A percentile compares a stretch with the other conserved stretches of the same genome.
These are phyloP conservation scores for Xenus cinereus DNA, from an alignment of 2,113 vertebrate genomes.

Conservation along the genomic window DNA sequence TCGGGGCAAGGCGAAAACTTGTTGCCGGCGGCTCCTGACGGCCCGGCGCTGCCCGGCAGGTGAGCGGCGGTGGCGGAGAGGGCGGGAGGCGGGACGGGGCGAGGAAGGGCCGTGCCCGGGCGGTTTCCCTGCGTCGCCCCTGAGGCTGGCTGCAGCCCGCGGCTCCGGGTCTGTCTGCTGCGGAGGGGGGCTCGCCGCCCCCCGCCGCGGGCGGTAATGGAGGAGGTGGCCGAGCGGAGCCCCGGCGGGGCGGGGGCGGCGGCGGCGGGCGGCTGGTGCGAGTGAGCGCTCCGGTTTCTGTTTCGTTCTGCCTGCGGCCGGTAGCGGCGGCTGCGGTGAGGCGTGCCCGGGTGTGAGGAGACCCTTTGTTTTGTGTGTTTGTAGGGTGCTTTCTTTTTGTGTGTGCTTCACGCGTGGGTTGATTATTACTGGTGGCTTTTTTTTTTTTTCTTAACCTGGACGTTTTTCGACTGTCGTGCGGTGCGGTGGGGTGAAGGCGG, in stretches of 20 bases:
- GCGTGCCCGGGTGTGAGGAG: background rate
- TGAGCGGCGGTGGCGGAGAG: background rate
- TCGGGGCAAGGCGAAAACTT: background rate
- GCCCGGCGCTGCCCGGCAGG: background rate
- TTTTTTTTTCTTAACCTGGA: too few relatives aligned
- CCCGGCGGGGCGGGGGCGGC: background rate
- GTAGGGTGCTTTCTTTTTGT: background rate
- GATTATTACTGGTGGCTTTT: background rate
- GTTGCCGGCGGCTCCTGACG: background rate
- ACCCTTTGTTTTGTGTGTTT: background rate
- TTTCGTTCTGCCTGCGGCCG: background rate
- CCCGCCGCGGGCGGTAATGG: background rate
- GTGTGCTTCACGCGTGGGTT: accelerated
- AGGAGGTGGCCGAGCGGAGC: too few relatives aligned
- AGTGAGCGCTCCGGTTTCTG: background rate
- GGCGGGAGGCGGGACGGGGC: too few relatives aligned
- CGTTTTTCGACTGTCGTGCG: accelerated
- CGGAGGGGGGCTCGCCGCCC: background rate
- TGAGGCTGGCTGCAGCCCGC: background rate
- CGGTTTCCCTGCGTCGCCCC: background rate
- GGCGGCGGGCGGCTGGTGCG: too few relatives aligned
- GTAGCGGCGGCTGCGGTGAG: background rate
- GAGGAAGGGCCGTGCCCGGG: background rate
- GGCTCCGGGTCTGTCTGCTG: background rate
- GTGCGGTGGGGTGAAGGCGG: background rate